Evolutionary conservation across 1,140 invertebrate genomes (phyloP), one percentile per base, ranked within the genome.

Genomic region (Gonatopus flavifemur): DNA sequence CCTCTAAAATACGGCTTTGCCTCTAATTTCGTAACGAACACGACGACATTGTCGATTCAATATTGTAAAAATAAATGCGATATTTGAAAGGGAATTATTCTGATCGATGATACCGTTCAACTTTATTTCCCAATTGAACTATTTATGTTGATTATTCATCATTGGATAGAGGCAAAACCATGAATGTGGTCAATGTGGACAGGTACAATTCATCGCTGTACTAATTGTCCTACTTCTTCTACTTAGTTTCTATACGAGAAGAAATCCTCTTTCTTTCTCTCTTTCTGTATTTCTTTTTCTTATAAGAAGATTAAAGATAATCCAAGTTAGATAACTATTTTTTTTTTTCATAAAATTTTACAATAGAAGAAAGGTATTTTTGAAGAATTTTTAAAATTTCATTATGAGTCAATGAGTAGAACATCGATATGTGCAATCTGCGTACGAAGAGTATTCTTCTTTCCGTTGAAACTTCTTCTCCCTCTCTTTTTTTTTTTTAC

Each of bases 131-230:
- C n/a, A n/a, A n/a, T n/a, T n/a, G n/a, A n/a, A n/a, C n/a, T n/a
- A n/a, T n/a, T n/a, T n/a, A n/a, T n/a, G n/a, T n/a, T n/a, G n/a
- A 35, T 25, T 25, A 15, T 30, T 8, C 19, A 20, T 58, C 40
- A 8, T 40, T 54, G 47, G 50, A 22, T 55, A 46, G 62, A 67
- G 65, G 57, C 62, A 66, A 70, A 66, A 57, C 42, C 55, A 52
- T 46, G 33, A 47, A 54, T 61, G 54, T 70, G 62, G 66, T 74
- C 70, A 55, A 67, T 69, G 57, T 53, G 67, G 63, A 66, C 72
- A 76, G 72, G 72, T 76, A 76, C 72, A 57, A 67, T 66, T 72
- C 62, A 66, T 72, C 59, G 64, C 65, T 74, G 70, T 66, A 63
- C 65, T 71, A 69, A 31, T 60, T 63, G 57, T 55, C 49, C 66